Evolutionary conservation across 2,113 vertebrate genomes (phyloP).

Genomic region (Sinocyclocheilus anophthalmus): DNA sequence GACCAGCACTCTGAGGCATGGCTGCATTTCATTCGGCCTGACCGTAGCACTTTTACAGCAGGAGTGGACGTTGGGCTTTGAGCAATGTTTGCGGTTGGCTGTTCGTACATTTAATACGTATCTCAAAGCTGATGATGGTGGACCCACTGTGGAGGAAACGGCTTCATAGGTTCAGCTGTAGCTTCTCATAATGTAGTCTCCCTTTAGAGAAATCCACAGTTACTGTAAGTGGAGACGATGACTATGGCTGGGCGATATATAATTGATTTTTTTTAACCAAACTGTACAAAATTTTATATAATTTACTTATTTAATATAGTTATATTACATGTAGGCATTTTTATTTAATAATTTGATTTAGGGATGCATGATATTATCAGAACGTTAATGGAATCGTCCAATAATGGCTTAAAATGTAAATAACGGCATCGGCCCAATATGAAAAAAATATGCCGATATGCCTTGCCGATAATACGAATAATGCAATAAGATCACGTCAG

Average conservation of each 20-base stretch:
- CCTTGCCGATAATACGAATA: too few species aligned
- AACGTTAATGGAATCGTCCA: too few species aligned
- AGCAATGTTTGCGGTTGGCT: slow-evolving; percentile 64
- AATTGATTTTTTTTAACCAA: too few species aligned
- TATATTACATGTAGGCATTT: too few species aligned
- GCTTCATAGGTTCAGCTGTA: slow-evolving; percentile 65
- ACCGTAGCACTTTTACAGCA: slow-evolving; percentile 56
- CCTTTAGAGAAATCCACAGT: slow-evolving; percentile 48
- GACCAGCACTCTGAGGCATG: slow-evolving; percentile 43
- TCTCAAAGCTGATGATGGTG: slow-evolving; percentile 70
- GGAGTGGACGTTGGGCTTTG: slow-evolving; percentile 66
- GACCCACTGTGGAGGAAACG: slow-evolving; percentile 65
- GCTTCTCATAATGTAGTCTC: slow-evolving; percentile 69
- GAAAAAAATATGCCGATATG: too few species aligned
- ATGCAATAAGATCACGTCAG: too few species aligned
- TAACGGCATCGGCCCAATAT: too few species aligned
- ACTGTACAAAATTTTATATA: too few species aligned
- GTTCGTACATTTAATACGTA: slow-evolving; percentile 64
- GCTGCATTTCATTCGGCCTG: slow-evolving; percentile 51
- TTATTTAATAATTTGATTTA: too few species aligned
- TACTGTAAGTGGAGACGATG: background rate
- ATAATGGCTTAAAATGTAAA: too few species aligned
- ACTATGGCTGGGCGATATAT: background rate
- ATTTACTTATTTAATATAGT: too few species aligned
- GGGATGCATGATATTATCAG: too few species aligned